These are phyloP conservation scores for Blastobasis lacticolella DNA, from an alignment of 2,888 invertebrate genomes.

Conservation along the genomic window DNA sequence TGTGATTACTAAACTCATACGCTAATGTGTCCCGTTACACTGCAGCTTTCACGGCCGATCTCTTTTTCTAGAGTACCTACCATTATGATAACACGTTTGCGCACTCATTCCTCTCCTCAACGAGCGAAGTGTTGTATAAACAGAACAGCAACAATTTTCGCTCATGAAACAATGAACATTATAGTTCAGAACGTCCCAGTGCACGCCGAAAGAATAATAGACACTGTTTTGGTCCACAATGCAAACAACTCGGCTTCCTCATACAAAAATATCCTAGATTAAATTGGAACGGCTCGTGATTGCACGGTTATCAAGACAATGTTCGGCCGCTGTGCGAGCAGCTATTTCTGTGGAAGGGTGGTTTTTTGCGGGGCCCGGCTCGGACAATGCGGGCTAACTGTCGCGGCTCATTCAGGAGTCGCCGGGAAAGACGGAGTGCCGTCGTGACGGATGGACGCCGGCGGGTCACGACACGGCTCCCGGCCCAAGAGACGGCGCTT, in stretches of 20 bases:
- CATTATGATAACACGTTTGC: too few relatives aligned
- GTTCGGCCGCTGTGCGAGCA: constrained; percentile 22
- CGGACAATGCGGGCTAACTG: constrained; percentile 27
- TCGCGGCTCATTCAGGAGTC: constrained; percentile 44
- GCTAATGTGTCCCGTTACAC: background rate
- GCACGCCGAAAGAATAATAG: too few relatives aligned
- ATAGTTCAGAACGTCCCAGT: too few relatives aligned
- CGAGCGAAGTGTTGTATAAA: too few relatives aligned
- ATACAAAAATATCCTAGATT: constrained; percentile 4
- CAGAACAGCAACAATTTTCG: too few relatives aligned
- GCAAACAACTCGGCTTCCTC: constrained; percentile 3
- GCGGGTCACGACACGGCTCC: constrained; percentile 53
- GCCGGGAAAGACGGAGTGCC: constrained; percentile 25
- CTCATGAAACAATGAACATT: too few relatives aligned
- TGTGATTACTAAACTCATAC: background rate
- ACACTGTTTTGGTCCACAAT: background rate
- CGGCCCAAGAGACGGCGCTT: constrained; percentile 28
- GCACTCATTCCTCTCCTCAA: too few relatives aligned
- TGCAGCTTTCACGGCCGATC: too few relatives aligned
- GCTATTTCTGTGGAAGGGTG: constrained; percentile 23
- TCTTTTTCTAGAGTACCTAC: too few relatives aligned
- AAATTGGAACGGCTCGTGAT: constrained; percentile 39
- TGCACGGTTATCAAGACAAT: constrained; percentile 46
- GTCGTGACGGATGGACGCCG: constrained; percentile 42
- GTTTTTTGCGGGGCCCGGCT: constrained; percentile 16